Percentiles rank a stretch among this genome's conserved stretches.
phyloP scores from a whole-genome alignment of 2,797 vertebrate species.

The Malacoctenus gilli region DNA sequence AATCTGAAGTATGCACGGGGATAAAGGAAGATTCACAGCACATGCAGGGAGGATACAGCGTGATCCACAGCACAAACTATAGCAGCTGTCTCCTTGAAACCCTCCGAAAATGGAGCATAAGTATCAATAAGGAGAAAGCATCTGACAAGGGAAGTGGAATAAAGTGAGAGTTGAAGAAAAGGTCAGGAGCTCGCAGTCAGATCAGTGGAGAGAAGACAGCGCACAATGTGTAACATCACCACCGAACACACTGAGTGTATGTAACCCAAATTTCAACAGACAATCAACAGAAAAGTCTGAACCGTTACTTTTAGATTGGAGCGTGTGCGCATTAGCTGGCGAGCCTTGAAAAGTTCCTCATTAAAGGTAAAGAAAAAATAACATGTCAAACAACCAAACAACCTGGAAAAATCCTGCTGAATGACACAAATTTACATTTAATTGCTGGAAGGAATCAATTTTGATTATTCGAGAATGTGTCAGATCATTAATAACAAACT shows the following conservation, averaged over 20 bases:
- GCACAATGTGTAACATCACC: neutral
- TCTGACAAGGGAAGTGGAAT: neutral
- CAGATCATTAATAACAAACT: neutral
- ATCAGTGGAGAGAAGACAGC: neutral
- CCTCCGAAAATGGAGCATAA: too few relatives aligned
- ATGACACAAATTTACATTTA: neutral
- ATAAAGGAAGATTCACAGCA: neutral
- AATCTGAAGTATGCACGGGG: constrained; percentile 1
- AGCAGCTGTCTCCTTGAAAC: too few relatives aligned
- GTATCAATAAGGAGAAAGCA: neutral
- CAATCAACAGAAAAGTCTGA: neutral
- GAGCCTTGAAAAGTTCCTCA: too few relatives aligned
- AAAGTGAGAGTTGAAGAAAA: constrained; percentile 11
- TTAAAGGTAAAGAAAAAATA: too few relatives aligned
- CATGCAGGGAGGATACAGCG: neutral
- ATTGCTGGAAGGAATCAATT: neutral
- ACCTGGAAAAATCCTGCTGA: too few relatives aligned
- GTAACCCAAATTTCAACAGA: neutral
- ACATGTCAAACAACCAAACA: too few relatives aligned
- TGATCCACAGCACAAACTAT: neutral
- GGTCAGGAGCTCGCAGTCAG: neutral
- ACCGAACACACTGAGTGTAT: neutral
- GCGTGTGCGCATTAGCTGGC: too few relatives aligned
- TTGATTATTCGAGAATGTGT: constrained; percentile 5
- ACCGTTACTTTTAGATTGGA: too few relatives aligned